Conservation (phyloP, 2,888 invertebrate species). For the Calameuta filiformis region DNA sequence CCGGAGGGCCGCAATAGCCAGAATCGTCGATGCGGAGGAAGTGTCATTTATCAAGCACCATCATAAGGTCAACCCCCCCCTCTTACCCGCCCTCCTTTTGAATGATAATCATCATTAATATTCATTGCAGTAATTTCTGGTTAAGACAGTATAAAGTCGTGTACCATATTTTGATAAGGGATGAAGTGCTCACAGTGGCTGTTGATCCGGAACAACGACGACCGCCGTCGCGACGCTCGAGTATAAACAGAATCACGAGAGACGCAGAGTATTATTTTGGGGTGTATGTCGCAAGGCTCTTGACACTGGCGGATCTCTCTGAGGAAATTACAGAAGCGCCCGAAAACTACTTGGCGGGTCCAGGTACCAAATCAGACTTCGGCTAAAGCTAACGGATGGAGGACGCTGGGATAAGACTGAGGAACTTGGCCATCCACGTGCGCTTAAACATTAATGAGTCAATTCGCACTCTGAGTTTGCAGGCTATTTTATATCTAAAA, state of each 20-base stretch:
- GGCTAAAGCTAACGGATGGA: background rate
- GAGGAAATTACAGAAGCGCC: background rate
- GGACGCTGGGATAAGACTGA: background rate
- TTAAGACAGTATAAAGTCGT: conserved; percentile 25
- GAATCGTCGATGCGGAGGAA: background rate
- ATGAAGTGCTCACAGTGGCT: too few species aligned
- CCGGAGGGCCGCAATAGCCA: background rate
- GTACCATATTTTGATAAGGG: too few species aligned
- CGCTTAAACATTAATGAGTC: background rate
- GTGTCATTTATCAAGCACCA: conserved; percentile 40
- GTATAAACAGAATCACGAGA: background rate
- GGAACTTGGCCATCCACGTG: background rate
- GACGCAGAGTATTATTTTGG: background rate
- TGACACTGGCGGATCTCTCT: background rate
- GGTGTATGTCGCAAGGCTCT: background rate
- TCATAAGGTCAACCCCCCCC: conserved; percentile 9
- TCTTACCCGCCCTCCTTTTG: conserved; percentile 32
- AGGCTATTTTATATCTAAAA: background rate
- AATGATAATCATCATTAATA: conserved; percentile 41
- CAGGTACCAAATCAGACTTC: background rate
- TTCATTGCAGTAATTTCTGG: conserved; percentile 46
- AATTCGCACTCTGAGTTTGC: background rate
- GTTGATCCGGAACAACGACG: background rate
- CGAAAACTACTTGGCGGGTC: too few species aligned
- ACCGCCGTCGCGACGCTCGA: background rate